Conservation (phyloP, 2,888 invertebrate species). For the Dastarcus helophoroides region DNA sequence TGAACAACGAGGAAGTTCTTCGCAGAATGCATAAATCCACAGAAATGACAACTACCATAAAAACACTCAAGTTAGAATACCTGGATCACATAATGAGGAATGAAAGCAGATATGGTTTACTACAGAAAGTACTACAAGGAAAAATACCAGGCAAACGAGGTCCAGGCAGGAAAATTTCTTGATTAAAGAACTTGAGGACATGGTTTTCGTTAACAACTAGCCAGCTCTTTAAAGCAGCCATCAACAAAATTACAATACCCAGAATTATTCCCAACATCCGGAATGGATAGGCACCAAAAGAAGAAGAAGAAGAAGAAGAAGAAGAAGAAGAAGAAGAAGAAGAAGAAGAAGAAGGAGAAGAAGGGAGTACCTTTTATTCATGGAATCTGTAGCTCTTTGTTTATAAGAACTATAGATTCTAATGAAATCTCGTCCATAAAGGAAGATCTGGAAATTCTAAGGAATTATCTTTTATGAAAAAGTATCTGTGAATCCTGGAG, state of each 20-base stretch:
- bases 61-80: constrained; percentile 6
- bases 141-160: neutral
- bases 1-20: constrained; percentile 5
- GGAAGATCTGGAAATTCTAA: no score
- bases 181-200: constrained; percentile 4
- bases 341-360: no score
- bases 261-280: no score
- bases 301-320: no score
- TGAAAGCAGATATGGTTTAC: constrained; percentile 4
- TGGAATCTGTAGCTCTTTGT: no score
- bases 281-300: no score
- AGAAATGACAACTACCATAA: constrained; percentile 4
- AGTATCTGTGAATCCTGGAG: no score
- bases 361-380: no score
- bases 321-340: no score
- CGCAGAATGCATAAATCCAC: constrained; percentile 6
- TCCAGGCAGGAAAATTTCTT: constrained; percentile 4
- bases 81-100: constrained; percentile 5
- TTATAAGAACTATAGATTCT: no score
- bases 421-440: no score
- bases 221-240: constrained; percentile 3
- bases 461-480: no score
- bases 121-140: constrained; percentile 4
- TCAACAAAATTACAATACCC: constrained; percentile 4
- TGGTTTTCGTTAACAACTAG: constrained; percentile 5